Evolutionary conservation across 2,113 vertebrate genomes (phyloP).

Genomic region (Ellobius talpinus): DNA sequence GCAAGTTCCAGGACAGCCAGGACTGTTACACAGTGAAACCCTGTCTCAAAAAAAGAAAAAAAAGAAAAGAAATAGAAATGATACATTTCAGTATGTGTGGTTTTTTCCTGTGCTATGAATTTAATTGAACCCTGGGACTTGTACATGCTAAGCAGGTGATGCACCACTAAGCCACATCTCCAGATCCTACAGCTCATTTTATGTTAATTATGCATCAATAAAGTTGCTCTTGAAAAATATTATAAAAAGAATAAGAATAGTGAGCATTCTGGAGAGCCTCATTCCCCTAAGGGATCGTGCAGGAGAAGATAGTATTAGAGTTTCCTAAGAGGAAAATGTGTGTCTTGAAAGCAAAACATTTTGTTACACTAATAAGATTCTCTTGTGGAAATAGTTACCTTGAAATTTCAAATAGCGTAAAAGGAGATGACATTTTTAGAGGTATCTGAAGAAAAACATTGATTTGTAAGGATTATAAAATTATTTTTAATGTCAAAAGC

Average conservation of each 20-base stretch:
- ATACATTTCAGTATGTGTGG: not conserved
- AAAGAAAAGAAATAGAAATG: not conserved
- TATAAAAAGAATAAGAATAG: not conserved
- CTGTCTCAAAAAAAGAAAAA: not conserved
- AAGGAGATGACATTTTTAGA: not conserved
- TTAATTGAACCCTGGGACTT: not conserved
- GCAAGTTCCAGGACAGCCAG: not conserved
- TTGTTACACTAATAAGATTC: not conserved
- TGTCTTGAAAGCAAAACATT: constrained; percentile 50
- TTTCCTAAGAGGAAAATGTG: not conserved
- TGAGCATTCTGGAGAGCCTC: not conserved
- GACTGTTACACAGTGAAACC: not conserved
- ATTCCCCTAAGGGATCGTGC: not conserved
- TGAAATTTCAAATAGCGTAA: constrained; percentile 33
- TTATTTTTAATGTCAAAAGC: constrained; percentile 27
- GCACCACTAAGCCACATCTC: not conserved
- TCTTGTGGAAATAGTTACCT: constrained; percentile 23
- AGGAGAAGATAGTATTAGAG: constrained; percentile 13
- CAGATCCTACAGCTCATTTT: not conserved
- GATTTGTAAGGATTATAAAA: constrained; percentile 42
- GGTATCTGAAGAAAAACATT: constrained; percentile 13
- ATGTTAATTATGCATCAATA: not conserved
- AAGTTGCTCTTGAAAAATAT: not conserved
- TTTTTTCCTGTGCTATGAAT: not conserved
- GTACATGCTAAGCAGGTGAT: not conserved